These are phyloP conservation scores for Lates japonicus DNA, from an alignment of 2,797 vertebrate species.

Conservation along the genomic window DNA sequence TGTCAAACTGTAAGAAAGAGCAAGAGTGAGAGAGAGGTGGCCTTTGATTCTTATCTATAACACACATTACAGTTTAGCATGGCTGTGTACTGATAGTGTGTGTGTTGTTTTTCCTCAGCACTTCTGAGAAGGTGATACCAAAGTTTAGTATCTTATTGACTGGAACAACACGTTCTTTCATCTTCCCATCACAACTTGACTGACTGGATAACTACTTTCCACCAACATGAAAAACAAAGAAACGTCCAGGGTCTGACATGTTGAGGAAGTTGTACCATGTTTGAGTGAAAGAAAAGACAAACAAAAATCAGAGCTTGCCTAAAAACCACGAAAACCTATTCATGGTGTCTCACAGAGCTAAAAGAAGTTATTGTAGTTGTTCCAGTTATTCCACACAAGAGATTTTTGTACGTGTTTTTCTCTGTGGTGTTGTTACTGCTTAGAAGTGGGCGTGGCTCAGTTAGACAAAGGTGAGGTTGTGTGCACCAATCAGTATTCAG, in stretches of 20 bases:
- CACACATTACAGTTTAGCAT: background rate
- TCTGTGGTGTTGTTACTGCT: background rate
- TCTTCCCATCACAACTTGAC: background rate
- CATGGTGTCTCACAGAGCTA: background rate
- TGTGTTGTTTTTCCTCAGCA: background rate
- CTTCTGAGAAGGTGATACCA: background rate
- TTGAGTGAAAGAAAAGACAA: background rate
- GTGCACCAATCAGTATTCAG: background rate
- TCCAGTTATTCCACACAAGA: background rate
- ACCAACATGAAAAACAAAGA: background rate
- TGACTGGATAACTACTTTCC: background rate
- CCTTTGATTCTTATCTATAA: background rate
- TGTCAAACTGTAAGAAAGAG: constrained; percentile 12
- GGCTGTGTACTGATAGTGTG: background rate
- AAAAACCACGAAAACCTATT: background rate
- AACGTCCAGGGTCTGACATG: background rate
- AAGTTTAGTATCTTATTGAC: background rate
- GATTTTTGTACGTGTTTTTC: background rate
- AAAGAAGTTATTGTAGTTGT: background rate
- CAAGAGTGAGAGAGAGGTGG: background rate
- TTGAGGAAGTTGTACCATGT: background rate
- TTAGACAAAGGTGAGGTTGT: background rate
- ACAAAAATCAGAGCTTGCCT: background rate
- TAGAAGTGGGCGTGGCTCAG: background rate
- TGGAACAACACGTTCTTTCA: background rate